Evolutionary conservation across 2,113 vertebrate species (phyloP).

Genomic region (Otus sunia): DNA sequence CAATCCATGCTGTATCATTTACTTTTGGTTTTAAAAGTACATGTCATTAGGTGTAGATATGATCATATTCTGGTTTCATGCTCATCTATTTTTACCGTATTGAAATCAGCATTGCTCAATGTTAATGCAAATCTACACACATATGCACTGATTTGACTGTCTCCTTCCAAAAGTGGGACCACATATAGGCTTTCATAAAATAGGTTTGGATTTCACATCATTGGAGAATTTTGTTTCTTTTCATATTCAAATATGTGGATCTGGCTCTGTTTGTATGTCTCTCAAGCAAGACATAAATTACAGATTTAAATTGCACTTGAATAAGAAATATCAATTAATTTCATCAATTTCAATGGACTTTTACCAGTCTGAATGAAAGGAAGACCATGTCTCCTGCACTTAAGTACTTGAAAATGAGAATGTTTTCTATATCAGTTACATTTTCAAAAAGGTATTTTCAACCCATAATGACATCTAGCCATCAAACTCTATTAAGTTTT

Average conservation of each 20-base stretch:
- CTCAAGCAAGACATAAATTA: not conserved
- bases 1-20: not conserved
- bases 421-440: not conserved
- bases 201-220: not conserved
- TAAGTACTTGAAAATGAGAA: not conserved
- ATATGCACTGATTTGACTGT: accelerated
- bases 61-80: not conserved
- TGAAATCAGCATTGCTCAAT: not conserved
- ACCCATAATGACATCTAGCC: not conserved
- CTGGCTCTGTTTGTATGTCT: not conserved
- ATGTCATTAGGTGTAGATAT: not conserved
- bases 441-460: not conserved
- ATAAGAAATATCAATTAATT: not conserved
- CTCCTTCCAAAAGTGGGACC: not conserved
- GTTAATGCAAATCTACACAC: not conserved
- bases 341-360: not conserved
- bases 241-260: not conserved
- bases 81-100: not conserved
- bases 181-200: not conserved
- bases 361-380: not conserved
- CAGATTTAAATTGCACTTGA: not conserved
- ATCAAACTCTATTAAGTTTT: not conserved
- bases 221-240: not conserved
- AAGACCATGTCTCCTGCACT: not conserved
- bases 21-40: not conserved